phyloP scores from a whole-genome alignment of 2,113 vertebrate species.

The Atlantisia rogersi region DNA sequence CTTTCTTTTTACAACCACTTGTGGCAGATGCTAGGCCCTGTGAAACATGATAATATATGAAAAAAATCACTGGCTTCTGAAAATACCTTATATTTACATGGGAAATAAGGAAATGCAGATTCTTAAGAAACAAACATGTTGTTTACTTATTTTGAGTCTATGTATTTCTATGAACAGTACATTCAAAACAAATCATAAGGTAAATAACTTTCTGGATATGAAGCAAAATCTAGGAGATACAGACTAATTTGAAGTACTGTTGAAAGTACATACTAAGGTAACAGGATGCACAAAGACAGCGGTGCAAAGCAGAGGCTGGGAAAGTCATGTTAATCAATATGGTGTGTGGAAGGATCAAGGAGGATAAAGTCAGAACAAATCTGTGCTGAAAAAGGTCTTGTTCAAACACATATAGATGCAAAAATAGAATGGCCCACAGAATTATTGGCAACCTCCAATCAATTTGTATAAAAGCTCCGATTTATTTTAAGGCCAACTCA shows the following conservation, averaged over 20 bases:
- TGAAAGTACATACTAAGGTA: not conserved
- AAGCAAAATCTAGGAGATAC: not conserved
- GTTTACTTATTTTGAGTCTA: not conserved
- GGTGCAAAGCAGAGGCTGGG: not conserved
- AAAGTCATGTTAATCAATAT: not conserved
- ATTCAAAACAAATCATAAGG: not conserved
- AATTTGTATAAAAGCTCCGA: not conserved
- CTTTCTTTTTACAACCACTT: not conserved
- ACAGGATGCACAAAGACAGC: not conserved
- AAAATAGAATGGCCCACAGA: not conserved
- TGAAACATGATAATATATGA: not conserved
- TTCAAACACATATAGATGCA: not conserved
- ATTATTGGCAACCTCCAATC: constrained; percentile 13
- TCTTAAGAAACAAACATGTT: not conserved
- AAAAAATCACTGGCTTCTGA: not conserved
- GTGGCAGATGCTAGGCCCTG: not conserved
- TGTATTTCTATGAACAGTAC: not conserved
- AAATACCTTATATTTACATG: not conserved
- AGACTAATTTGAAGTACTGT: not conserved
- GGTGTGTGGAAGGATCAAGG: constrained; percentile 10
- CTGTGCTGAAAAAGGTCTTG: not conserved
- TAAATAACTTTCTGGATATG: not conserved
- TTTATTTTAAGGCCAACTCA: not conserved
- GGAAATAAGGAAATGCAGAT: not conserved
- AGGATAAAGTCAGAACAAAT: constrained; percentile 25